Percentiles rank a stretch among this genome's conserved stretches.
Conservation (phyloP, 2,113 vertebrate species). For the Corythoichthys haematopterus region DNA sequence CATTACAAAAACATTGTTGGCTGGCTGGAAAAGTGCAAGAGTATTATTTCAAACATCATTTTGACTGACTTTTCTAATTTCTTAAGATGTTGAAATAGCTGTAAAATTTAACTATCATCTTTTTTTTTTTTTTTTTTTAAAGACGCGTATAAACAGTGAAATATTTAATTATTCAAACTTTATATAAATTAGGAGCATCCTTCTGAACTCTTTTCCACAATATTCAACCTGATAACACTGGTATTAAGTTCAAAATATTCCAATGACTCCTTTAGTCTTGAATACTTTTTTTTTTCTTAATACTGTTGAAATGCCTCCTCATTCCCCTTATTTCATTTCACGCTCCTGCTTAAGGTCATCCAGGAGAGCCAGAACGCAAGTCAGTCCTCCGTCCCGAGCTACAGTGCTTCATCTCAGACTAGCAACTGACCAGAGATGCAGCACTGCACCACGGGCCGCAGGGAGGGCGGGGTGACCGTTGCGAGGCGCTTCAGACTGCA, state of each 20-base stretch:
- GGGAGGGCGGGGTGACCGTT: constrained; percentile 29
- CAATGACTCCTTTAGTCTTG: not conserved
- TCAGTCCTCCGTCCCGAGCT: constrained; percentile 83
- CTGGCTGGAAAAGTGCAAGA: not conserved
- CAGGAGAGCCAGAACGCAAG: not conserved
- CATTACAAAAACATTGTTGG: not conserved
- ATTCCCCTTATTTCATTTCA: not conserved
- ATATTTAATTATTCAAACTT: no score
- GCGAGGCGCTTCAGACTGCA: not conserved
- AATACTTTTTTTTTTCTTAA: not conserved
- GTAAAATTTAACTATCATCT: no score
- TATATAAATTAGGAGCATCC: no score
- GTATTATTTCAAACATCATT: no score
- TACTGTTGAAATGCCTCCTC: not conserved
- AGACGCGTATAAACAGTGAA: no score
- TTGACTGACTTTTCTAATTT: no score
- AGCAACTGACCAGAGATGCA: constrained; percentile 99
- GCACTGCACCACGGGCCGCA: constrained; percentile 98
- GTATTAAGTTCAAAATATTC: not conserved
- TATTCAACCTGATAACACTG: no score
- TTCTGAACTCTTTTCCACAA: no score
- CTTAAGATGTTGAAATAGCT: no score
- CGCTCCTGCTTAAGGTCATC: not conserved
- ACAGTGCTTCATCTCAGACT: constrained; percentile 99
- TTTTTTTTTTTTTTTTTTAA: no score